Conservation (phyloP, 2,888 invertebrate genomes). For the Iselma pallidipennis region DNA sequence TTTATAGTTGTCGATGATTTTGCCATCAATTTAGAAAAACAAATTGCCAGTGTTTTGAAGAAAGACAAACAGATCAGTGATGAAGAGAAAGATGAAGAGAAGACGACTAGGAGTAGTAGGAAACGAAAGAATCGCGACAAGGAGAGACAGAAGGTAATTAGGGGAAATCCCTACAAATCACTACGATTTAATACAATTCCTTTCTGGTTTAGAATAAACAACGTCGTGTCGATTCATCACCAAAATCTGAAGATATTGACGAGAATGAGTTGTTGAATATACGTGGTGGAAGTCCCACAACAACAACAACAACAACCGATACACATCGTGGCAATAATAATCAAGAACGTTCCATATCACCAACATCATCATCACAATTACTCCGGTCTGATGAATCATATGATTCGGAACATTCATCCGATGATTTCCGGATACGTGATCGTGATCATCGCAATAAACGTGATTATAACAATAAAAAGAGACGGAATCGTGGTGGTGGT, state of each 20-base stretch:
- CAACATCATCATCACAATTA: conserved; percentile 1
- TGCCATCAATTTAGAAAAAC: conserved; percentile 78
- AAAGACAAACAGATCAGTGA: conserved; percentile 60
- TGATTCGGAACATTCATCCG: conserved; percentile 61
- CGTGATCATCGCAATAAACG: conserved; percentile 17
- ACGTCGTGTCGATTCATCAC: conserved; percentile 55
- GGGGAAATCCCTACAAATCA: background rate
- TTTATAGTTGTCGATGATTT: conserved; percentile 65
- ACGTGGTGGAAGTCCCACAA: conserved; percentile 69
- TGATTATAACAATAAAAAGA: conserved; percentile 24
- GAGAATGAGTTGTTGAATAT: conserved; percentile 82
- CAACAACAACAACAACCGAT: background rate
- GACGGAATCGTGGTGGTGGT: conserved; percentile 44
- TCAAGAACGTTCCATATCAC: conserved; percentile 36
- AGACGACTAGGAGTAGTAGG: conserved; percentile 61
- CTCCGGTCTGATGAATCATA: conserved; percentile 56
- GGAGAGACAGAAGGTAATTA: conserved; percentile 60
- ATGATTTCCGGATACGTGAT: conserved; percentile 38
- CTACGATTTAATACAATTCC: background rate
- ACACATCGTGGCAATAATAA: conserved; percentile 12
- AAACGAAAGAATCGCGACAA: conserved; percentile 62
- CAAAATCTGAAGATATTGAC: conserved; percentile 63
- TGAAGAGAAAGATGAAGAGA: conserved; percentile 56
- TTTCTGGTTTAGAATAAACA: conserved; percentile 57
- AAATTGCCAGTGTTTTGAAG: conserved; percentile 72